phyloP scores from a whole-genome alignment of 1,140 invertebrate species.

The Panagrolaimus sp. region DNA sequence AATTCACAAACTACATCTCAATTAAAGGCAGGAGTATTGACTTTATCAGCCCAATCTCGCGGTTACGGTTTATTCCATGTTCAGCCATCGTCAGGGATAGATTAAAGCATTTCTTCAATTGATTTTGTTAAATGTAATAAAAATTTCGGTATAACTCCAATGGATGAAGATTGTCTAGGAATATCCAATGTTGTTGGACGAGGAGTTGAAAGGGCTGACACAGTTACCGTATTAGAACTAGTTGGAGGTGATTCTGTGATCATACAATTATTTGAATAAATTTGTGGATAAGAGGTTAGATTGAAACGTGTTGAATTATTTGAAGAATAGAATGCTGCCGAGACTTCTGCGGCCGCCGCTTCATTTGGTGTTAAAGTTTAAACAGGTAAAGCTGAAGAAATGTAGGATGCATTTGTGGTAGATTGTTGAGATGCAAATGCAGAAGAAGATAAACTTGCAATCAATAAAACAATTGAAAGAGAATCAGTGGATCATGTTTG shows the following conservation, averaged over 20 bases:
- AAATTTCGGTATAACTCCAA: constrained; percentile 26
- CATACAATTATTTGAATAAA: constrained; percentile 9
- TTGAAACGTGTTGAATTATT: background rate
- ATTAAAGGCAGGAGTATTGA: constrained; percentile 26
- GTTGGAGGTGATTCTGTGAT: constrained; percentile 5
- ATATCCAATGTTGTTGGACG: constrained; percentile 3
- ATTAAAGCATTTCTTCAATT: constrained; percentile 31
- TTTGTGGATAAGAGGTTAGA: constrained; percentile 14
- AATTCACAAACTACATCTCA: constrained; percentile 30
- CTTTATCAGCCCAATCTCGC: constrained; percentile 35
- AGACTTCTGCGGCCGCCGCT: background rate
- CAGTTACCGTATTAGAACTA: no score
- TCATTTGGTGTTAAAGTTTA: background rate
- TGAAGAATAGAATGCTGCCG: constrained; percentile 4
- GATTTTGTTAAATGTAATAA: constrained; percentile 32
- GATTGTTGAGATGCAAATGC: constrained; percentile 3
- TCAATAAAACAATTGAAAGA: background rate
- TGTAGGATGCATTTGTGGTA: background rate
- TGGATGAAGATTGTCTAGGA: background rate
- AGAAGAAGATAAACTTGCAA: background rate
- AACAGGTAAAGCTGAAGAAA: constrained; percentile 7
- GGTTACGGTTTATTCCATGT: constrained; percentile 29
- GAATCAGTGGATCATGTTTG: constrained; percentile 1
- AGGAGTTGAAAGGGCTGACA: background rate
- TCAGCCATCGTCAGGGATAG: background rate